A percentile compares a stretch with the other conserved stretches of the same genome.
Conservation (phyloP, 2,797 vertebrate genomes). For the Halcyon chelicuti region DNA sequence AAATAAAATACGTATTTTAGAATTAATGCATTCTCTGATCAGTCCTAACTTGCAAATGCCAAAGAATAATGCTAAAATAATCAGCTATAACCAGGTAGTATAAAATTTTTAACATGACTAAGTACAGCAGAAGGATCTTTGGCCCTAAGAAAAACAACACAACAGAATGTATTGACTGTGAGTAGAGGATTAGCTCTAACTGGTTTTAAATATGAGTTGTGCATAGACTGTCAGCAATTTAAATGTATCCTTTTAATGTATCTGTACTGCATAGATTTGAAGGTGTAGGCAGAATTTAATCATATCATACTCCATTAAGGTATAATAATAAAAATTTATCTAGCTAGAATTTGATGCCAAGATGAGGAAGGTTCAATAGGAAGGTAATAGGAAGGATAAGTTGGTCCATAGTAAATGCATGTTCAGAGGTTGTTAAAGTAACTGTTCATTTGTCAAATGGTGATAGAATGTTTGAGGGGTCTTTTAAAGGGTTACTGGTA, state of each 20-base stretch:
- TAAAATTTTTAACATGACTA: neutral
- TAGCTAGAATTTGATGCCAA: neutral
- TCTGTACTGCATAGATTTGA: neutral
- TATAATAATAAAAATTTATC: neutral
- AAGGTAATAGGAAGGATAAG: neutral
- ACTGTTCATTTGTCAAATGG: neutral
- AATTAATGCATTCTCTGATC: neutral
- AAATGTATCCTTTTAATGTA: neutral
- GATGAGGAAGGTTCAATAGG: rapidly evolving
- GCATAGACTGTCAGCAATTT: neutral
- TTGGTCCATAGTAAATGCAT: neutral
- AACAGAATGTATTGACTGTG: neutral
- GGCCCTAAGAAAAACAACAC: neutral
- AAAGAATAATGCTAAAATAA: neutral
- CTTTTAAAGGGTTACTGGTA: neutral
- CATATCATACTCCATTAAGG: rapidly evolving
- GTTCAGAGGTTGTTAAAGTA: neutral
- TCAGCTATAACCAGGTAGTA: neutral
- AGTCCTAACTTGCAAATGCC: neutral
- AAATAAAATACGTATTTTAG: neutral
- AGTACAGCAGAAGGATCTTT: neutral
- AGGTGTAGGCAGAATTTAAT: neutral
- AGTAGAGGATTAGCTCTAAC: neutral
- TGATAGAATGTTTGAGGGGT: neutral
- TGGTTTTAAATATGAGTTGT: neutral